Evolutionary conservation across 37 sponge, comb jelly and placozoan species (phyloP), one percentile per base, ranked within the genome.

Genomic region (Mnemiopsis leidyi): DNA sequence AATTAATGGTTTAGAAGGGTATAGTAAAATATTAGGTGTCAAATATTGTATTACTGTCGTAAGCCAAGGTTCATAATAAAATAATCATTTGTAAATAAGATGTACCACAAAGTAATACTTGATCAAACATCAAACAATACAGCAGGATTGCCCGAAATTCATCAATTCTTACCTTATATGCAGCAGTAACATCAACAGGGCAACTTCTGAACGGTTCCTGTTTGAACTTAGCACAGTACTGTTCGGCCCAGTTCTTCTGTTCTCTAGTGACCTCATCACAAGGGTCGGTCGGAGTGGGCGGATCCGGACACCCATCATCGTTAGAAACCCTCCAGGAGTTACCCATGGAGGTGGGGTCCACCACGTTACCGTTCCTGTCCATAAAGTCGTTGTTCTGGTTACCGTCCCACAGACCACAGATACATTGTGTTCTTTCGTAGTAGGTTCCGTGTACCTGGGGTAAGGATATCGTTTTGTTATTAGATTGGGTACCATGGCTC

Each of bases 161-260:
- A n/a, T n/a, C n/a, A n/a, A n/a, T n/a, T n/a, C n/a, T n/a, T 71
- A 71, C 75, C 75, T 71, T 71, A 25, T 29, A 71, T 7, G 25
- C 25, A n/a, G 25, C 75, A 23, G 75, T 71, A 25, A 18, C 75
- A 71, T 71, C 75, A 28, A 71, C 30, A 29, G 75, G 75, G n/a
- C 75, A 71, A 28, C 75, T 71, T 25, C 30, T 71, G n/a, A 71
- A 71, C 3, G 75, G 75, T 71, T 71, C 75, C 75, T 71, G 75
- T 71, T 71, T 71, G n/a, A 29, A 71, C 25, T 28, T n/a, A 71
- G 75, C 7, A 71, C 75, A 71, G 25, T 29, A n/a, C 25, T n/a
- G 30, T 5, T 71, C 25, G 30, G 30, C 75, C 75, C 75, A 71
- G 25, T 18, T 71, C n/a, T 71, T 71, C 30, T 71, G n/a, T 18